Conservation (phyloP, 2,113 vertebrate species). For the Chloebia gouldiae region DNA sequence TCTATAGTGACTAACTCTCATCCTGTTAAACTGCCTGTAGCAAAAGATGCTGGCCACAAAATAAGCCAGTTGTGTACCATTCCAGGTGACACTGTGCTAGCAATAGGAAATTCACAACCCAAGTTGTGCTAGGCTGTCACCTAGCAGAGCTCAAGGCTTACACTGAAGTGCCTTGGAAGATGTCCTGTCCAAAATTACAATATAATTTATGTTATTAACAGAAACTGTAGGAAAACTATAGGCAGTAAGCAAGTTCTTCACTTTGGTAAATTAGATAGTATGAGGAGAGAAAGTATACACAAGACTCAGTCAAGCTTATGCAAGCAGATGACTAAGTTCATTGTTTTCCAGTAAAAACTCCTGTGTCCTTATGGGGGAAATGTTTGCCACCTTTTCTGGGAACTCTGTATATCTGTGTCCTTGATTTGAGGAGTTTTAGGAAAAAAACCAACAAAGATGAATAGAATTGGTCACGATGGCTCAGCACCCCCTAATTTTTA, state of each 20-base stretch:
- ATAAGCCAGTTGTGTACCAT: neutral
- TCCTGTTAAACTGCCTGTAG: neutral
- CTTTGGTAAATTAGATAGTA: neutral
- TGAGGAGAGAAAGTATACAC: neutral
- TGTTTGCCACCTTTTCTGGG: neutral
- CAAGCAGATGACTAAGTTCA: neutral
- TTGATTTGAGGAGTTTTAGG: neutral
- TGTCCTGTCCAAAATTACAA: neutral
- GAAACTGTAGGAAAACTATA: neutral
- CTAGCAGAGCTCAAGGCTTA: neutral
- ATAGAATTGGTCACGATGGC: neutral
- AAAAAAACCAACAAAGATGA: neutral
- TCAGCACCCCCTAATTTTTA: neutral
- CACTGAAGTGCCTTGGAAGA: neutral
- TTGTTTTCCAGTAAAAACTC: neutral
- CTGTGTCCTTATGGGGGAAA: neutral
- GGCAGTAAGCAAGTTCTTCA: neutral
- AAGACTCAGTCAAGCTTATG: neutral
- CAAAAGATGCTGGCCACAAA: neutral
- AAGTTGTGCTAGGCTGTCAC: neutral
- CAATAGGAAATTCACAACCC: neutral
- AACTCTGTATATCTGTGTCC: neutral
- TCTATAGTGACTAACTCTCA: neutral
- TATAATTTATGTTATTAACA: neutral
- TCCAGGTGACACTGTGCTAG: neutral